Percentiles rank a stretch among this genome's conserved stretches.
Conservation (phyloP, 2,888 invertebrate species). For the Standfussiana lucernea region DNA sequence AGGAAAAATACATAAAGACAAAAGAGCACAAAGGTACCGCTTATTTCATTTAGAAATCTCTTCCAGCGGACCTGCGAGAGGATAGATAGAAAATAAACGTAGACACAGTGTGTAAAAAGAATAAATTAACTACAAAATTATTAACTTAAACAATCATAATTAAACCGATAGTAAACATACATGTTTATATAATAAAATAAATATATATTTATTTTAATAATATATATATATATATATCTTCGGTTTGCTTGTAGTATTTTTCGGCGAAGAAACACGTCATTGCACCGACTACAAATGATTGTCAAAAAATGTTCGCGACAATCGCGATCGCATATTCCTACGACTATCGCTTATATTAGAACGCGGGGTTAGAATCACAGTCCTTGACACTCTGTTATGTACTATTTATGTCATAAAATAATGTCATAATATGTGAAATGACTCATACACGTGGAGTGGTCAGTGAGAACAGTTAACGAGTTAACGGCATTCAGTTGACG, state of each 20-base stretch:
- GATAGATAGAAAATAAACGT: too few species aligned
- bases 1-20: too few species aligned
- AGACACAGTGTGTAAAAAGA: too few species aligned
- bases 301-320: background rate
- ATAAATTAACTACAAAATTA: too few species aligned
- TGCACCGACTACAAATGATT: background rate
- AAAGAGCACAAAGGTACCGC: too few species aligned
- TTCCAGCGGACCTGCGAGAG: too few species aligned
- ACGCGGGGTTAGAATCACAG: background rate
- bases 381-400: background rate
- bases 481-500: slow-evolving; percentile 57
- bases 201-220: too few species aligned
- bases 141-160: too few species aligned
- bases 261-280: background rate
- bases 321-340: background rate
- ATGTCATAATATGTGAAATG: slow-evolving; percentile 28
- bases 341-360: background rate
- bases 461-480: slow-evolving; percentile 54
- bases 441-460: slow-evolving; percentile 45
- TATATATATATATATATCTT: too few species aligned
- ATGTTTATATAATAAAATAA: too few species aligned
- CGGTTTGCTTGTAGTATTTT: background rate
- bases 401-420: slow-evolving; percentile 34
- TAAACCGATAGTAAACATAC: too few species aligned
- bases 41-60: too few species aligned